phyloP scores from a whole-genome alignment of 2,797 vertebrate genomes.

The Chrysocyon brachyurus region DNA sequence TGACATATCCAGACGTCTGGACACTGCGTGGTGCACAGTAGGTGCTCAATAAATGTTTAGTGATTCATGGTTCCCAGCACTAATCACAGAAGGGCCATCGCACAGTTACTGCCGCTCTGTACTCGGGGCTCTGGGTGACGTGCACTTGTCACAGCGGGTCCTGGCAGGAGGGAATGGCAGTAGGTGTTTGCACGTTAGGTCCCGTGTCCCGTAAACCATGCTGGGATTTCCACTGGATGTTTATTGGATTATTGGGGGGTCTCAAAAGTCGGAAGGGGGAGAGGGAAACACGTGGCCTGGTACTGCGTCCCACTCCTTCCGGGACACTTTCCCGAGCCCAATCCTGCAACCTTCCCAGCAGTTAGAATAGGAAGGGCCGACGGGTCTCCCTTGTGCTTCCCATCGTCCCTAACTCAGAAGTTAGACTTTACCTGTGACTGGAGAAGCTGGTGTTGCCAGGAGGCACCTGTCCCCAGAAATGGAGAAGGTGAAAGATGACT shows the following conservation, averaged over 20 bases:
- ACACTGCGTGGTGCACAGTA: not conserved
- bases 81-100: not conserved
- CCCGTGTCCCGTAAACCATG: not conserved
- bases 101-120: not conserved
- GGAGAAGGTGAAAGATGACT: too few species aligned
- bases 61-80: not conserved
- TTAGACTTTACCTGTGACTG: not conserved
- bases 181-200: not conserved
- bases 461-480: accelerated
- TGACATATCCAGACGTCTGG: not conserved
- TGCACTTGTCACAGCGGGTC: not conserved
- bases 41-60: not conserved
- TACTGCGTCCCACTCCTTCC: not conserved
- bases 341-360: not conserved
- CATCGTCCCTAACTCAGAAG: accelerated
- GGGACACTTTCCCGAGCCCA: not conserved
- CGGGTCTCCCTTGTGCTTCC: not conserved
- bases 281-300: not conserved
- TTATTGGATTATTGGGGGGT: accelerated
- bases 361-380: not conserved
- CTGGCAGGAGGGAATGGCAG: not conserved
- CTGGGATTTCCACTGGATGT: not conserved
- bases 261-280: not conserved
- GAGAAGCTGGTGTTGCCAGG: not conserved
- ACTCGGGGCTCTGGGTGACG: not conserved